A percentile compares a stretch with the other conserved stretches of the same genome.
phyloP scores from a whole-genome alignment of 1,140 invertebrate species.

The Cecropterus lyciades region DNA sequence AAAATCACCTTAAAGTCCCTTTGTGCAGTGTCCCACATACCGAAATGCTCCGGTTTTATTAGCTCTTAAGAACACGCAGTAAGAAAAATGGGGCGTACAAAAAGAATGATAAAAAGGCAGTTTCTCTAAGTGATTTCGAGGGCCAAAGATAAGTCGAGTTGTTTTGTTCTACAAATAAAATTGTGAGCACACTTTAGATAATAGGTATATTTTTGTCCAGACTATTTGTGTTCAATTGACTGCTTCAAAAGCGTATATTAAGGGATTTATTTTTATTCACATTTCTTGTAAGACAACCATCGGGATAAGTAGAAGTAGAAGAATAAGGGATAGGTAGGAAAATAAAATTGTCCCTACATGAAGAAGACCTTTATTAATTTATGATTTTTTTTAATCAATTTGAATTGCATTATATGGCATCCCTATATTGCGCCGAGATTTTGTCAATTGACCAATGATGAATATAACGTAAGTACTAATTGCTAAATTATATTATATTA shows the following conservation, averaged over 20 bases:
- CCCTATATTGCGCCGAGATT: no score
- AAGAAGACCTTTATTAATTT: no score
- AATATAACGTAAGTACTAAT: neutral
- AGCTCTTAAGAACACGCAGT: slow-evolving; percentile 33
- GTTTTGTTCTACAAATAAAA: slow-evolving; percentile 15
- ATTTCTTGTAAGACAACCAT: no score
- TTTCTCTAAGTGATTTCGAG: slow-evolving; percentile 22
- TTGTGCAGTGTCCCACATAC: slow-evolving; percentile 25
- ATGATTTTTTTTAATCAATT: no score
- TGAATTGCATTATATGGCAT: no score
- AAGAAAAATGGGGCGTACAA: slow-evolving; percentile 21
- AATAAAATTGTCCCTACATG: no score
- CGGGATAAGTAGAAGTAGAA: no score
- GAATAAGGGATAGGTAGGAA: no score
- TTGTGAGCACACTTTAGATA: neutral
- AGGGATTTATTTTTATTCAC: no score
- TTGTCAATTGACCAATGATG: no score
- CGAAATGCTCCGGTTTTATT: slow-evolving; percentile 29
- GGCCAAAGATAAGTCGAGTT: neutral
- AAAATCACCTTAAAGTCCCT: slow-evolving; percentile 9
- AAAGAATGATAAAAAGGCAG: slow-evolving; percentile 30
- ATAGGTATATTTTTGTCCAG: neutral
- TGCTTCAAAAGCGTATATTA: neutral
- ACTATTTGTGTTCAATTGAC: neutral
- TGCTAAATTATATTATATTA: neutral